Conservation (phyloP, 2,888 invertebrate genomes). For the Schizaphis graminum region DNA sequence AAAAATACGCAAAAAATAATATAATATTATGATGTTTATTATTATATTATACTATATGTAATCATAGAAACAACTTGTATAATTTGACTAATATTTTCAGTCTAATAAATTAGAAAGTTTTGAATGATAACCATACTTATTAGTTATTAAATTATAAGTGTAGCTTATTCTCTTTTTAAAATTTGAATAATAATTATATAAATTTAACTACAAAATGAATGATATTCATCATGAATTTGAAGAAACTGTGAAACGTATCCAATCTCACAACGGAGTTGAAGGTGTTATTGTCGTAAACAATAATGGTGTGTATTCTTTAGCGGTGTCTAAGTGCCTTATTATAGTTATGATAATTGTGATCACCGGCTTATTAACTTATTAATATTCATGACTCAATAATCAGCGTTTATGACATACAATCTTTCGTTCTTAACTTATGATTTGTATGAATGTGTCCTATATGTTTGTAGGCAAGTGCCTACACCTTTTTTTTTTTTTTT, state of each 20-base stretch:
- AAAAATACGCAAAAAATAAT: neutral
- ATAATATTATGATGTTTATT: neutral
- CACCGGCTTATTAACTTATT: neutral
- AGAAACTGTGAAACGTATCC: slow-evolving; percentile 94
- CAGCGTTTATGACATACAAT: neutral
- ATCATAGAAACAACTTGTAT: neutral
- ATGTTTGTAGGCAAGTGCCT: too few species aligned
- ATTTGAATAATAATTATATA: neutral
- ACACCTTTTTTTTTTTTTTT: too few species aligned
- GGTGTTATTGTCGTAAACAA: slow-evolving; percentile 96
- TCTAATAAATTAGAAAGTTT: neutral
- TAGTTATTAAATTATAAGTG: neutral
- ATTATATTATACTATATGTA: neutral
- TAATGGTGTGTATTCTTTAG: slow-evolving; percentile 80
- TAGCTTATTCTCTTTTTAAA: neutral
- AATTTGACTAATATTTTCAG: neutral
- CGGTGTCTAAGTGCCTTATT: neutral
- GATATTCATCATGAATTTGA: slow-evolving; percentile 75
- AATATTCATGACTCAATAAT: neutral
- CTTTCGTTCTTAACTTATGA: neutral
- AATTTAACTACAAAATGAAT: neutral
- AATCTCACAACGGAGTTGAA: slow-evolving; percentile 93
- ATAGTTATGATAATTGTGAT: neutral
- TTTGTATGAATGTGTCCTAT: neutral
- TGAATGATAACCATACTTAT: neutral